Evolutionary conservation across 23 tunicate species (phyloP).

Genomic region (Styela plicata): DNA sequence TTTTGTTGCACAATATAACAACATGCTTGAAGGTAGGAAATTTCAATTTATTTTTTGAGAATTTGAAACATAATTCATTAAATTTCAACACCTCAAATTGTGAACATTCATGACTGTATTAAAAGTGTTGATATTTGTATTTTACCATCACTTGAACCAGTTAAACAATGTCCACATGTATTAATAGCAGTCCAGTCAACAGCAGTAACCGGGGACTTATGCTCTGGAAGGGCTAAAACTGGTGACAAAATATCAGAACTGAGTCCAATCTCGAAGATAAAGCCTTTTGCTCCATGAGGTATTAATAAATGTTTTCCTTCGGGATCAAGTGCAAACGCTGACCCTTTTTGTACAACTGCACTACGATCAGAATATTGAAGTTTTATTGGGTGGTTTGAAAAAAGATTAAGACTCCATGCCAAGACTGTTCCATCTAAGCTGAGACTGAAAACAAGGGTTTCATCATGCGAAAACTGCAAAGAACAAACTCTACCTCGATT

Average conservation of each 20-base stretch:
- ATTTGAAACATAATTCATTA: too few relatives aligned
- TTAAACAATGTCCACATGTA: constrained; percentile 56
- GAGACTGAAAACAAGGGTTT: constrained; percentile 43
- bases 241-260: constrained; percentile 7
- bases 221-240: constrained; percentile 39
- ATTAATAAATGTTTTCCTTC: constrained; percentile 50
- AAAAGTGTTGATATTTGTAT: constrained; percentile 51
- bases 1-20: too few relatives aligned
- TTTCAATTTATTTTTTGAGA: too few relatives aligned
- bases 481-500: constrained; percentile 50
- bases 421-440: constrained; percentile 59
- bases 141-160: constrained; percentile 75
- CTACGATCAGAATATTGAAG: not conserved
- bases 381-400: not conserved
- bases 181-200: constrained; percentile 56
- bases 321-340: constrained; percentile 51
- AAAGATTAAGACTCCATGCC: constrained; percentile 15
- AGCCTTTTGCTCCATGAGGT: constrained; percentile 38
- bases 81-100: not conserved
- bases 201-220: constrained; percentile 54
- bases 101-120: not conserved
- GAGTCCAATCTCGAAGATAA: constrained; percentile 35
- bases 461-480: constrained; percentile 31
- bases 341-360: constrained; percentile 9
- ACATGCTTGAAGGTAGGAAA: too few relatives aligned